A percentile compares a stretch with the other conserved stretches of the same genome.
phyloP scores from a whole-genome alignment of 2,888 invertebrate species.

The Cataglyphis altisquamis region DNA sequence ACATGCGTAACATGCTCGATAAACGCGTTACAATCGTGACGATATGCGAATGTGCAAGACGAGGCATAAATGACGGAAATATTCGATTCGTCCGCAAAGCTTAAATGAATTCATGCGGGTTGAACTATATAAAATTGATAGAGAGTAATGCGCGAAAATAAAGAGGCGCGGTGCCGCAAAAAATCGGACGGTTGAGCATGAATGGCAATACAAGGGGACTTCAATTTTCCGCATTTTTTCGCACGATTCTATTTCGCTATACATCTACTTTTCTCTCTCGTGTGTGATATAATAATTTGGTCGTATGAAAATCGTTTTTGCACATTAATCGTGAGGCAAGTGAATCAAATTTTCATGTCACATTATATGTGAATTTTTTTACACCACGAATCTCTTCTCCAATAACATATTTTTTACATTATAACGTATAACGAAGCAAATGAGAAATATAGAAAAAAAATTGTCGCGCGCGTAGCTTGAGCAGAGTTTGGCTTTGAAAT shows the following conservation, averaged over 20 bases:
- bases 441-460: conserved; percentile 20
- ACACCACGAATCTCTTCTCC: neutral
- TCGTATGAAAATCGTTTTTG: conserved; percentile 23
- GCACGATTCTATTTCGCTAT: conserved; percentile 20
- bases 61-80: conserved; percentile 13
- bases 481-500: conserved; percentile 8
- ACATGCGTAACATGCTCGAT: neutral
- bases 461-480: neutral
- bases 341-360: neutral
- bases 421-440: neutral
- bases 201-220: neutral
- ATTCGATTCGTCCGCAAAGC: neutral
- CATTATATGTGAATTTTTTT: conserved; percentile 9
- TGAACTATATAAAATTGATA: neutral
- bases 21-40: conserved; percentile 27
- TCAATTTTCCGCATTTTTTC: conserved; percentile 18
- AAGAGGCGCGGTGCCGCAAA: conserved; percentile 4
- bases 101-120: conserved; percentile 8
- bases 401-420: conserved; percentile 29
- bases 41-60: neutral
- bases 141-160: neutral
- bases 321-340: conserved; percentile 1
- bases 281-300: conserved; percentile 15
- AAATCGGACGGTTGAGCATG: conserved; percentile 9
- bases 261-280: neutral